Evolutionary conservation across 1,140 invertebrate genomes (phyloP).

Genomic region (Notospermus geniculatus): DNA sequence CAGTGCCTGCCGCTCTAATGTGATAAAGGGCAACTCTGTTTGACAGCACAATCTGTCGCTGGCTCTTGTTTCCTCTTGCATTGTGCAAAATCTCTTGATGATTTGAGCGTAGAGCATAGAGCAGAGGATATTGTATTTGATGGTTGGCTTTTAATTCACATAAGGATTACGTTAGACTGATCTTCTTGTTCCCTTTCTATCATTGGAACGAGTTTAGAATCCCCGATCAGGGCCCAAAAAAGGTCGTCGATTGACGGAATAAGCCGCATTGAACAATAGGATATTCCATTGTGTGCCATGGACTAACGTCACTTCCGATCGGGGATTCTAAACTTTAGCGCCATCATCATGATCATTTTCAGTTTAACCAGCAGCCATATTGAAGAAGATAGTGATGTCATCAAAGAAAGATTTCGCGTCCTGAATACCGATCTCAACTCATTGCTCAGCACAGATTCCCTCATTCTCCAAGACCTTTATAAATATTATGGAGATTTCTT

Average conservation of each 20-base stretch:
- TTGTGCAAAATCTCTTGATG: no score
- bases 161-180: neutral
- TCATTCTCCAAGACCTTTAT: conserved; percentile 49
- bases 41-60: neutral
- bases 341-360: neutral
- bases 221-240: neutral
- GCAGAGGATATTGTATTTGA: neutral
- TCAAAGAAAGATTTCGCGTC: conserved; percentile 29
- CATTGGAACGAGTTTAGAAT: neutral
- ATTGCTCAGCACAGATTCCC: conserved; percentile 28
- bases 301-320: no score
- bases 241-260: no score
- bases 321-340: no score
- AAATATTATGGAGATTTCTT: conserved; percentile 66
- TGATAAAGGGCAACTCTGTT: neutral
- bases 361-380: neutral
- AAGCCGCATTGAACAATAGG: neutral
- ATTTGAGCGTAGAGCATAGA: no score
- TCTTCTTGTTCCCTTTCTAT: neutral
- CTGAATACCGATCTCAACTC: conserved; percentile 18
- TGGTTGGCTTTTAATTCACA: neutral
- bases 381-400: conserved; percentile 34
- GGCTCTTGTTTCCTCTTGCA: no score
- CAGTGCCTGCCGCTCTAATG: no score
- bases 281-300: no score